Evolutionary conservation across 2,797 vertebrate species (phyloP), one percentile per base, ranked within the genome.

Genomic region (Chrosomus eos): DNA sequence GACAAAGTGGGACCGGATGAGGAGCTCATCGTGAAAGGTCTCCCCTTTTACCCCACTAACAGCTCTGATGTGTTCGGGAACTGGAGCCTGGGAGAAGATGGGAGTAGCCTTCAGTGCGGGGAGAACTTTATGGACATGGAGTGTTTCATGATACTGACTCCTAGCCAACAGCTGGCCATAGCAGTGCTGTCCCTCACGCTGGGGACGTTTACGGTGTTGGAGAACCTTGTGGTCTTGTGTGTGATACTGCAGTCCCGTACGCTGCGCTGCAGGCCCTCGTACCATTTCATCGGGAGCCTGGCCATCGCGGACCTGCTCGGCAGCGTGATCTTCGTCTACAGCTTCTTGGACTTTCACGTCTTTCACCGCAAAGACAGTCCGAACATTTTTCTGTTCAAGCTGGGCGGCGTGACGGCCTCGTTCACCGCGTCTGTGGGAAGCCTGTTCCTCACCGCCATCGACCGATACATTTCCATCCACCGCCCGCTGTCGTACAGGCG

Each of bases 121-220:
- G 97, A 99, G 94, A 99, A 99, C 95, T 99, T 99, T 87, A 98
- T 99, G 98, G 98, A 99, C 96, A 99, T 99, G 98, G 98, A 99
- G 90, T 99, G 98, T 88, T 99, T 99, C 92, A 99, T 99, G 98
- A 99, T 99, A 89, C 94, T 99, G 92, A 99, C 97, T 38, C 98
- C 98, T 74, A 97, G 97, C 90, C 98, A 99, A 94, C 98, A 99
- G 94, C 92, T 99, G 91, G 98, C 98, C 33, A 96, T 99, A 0
- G 98, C 98, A 0, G 96, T 99, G 81, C 92, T 99, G 91, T 98
- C 98, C 0, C 96, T 99, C 89, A 99, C 97, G 0, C 91, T 99
- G 92, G 98, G 98, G 71, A 99, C 98, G 73, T 99, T 99, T 94
- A 99, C 98, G 0, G 98, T 99, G 82, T 93, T 99, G 89, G 98